Evolutionary conservation across 2,888 invertebrate genomes (phyloP), one percentile per base, ranked within the genome.

Genomic region (Coenonympha glycerion): DNA sequence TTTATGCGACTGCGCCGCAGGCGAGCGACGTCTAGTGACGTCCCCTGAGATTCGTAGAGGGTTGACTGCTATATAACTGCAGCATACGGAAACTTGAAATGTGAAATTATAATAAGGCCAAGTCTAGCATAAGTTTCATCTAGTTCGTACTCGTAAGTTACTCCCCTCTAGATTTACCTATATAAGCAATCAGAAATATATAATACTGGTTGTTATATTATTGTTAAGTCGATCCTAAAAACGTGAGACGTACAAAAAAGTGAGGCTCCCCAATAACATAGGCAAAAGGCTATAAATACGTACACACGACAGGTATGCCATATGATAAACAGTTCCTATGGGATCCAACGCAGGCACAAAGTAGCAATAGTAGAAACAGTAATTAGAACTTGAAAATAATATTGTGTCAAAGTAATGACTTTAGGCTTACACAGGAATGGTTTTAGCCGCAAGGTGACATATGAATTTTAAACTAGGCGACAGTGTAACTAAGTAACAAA

Each of bases 1-100:
- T 61, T 63, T 63, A 61, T 59, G 59, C 51, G 61, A 48, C 47
- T 53, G 51, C 41, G 59, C 59, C 56, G 60, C 58, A 49, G 50
- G 61, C 62, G 56, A 55, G 24, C 24, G 24, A 26, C 24, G 53
- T 52, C 37, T 44, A 48, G 53, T 34, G 47, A 55, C 42, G 46
- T 56, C 58, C 58, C 58, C 31, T 21, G 57, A 59, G 60, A 47
- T 47, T 39, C 26, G 30, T 22, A 18, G 13, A 51, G 28, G 48
- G 26, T 34, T 21, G 22, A 15, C 22, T 39, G 22, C 22, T 3
- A 15, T 22, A 39, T 15, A n/a, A n/a, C n/a, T 36, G 3, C 2
- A 21, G 3, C 21, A 21, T 36, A 3, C 36, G n/a, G 13, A 21
- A 21, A 4, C 16, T 9, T 3, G 18, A n/a, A n/a, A 16, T 16